Conservation (phyloP, 2,797 vertebrate species). For the Enteromius fasciolatus region DNA sequence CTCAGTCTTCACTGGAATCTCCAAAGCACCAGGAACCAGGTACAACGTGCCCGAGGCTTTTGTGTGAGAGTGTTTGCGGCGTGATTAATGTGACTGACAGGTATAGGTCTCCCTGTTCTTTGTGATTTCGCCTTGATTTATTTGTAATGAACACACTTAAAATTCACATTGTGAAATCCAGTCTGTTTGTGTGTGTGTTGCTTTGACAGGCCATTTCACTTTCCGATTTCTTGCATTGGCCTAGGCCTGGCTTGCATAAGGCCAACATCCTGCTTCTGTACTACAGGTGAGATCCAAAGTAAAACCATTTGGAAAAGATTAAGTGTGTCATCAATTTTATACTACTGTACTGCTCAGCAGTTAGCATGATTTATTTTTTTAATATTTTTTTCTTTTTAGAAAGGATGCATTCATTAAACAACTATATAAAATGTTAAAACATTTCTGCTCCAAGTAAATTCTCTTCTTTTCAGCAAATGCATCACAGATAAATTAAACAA, state of each 20-base stretch:
- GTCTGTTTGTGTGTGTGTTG: slow-evolving; percentile 60
- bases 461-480: not conserved
- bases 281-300: slow-evolving; percentile 19
- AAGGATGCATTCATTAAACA: not conserved
- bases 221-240: slow-evolving; percentile 44
- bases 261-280: slow-evolving; percentile 6
- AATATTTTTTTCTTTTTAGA: not conserved
- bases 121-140: slow-evolving; percentile 60
- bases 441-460: not conserved
- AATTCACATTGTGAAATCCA: slow-evolving; percentile 70
- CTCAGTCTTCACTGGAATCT: slow-evolving; percentile 68
- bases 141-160: slow-evolving; percentile 76
- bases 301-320: not conserved
- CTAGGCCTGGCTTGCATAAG: not conserved
- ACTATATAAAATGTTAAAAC: not conserved
- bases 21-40: slow-evolving; percentile 43
- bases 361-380: no score
- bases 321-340: not conserved
- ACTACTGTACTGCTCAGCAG: not conserved
- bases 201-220: slow-evolving; percentile 69
- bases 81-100: slow-evolving; percentile 53
- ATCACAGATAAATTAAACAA: not conserved
- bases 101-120: slow-evolving; percentile 48
- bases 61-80: slow-evolving; percentile 16
- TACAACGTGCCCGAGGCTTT: slow-evolving; percentile 48